Evolutionary conservation across 2,113 vertebrate species (phyloP), one percentile per base, ranked within the genome.

Genomic region (Xenopus laevis): DNA sequence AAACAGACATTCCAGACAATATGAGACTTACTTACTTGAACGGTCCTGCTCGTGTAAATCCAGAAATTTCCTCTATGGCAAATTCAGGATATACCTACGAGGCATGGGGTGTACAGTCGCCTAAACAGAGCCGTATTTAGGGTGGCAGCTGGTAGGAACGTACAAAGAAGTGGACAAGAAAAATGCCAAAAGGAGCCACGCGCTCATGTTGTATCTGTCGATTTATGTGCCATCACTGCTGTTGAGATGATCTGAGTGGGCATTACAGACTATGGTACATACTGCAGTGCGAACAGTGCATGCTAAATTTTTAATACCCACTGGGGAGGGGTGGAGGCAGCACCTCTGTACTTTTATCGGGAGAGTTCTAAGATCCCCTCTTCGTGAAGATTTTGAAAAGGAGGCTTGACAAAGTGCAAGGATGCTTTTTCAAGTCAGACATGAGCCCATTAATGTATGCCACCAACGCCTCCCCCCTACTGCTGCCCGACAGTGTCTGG

Each of bases 401-500:
- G 50, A 78, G 70, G 62, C 46, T 68, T 68, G 77, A 33, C 30
- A 78, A 76, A 78, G 77, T 71, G 71, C 70, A 68, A 45, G 18
- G 73, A 61, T 68, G 77, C 71, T 68, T 78, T 57, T 72, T 46
- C 64, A 68, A 81, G 82, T 71, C 68, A 78, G 68, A 79, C 77
- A 78, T 7, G 62, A 68, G 77, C 68, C 73, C 68, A 66, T 74
- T 74, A 74, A 83, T 30, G 59, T 69, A 77, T 10, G 52, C 33
- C n/a, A 21, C 44, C 21, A 45, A 20, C 45, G 30, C 45, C 62
- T 23, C 23, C 55, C 23, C 23, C 23, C 23, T 84, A 40, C 30
- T 50, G 72, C 79, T 80, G 71, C 33, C 74, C 67, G 53, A 55
- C 67, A 76, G 83, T 69, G 86, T 83, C 84, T 85, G 84, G 81